Conservation (phyloP, 2,888 invertebrate species). For the Limnephilus rhombicus region DNA sequence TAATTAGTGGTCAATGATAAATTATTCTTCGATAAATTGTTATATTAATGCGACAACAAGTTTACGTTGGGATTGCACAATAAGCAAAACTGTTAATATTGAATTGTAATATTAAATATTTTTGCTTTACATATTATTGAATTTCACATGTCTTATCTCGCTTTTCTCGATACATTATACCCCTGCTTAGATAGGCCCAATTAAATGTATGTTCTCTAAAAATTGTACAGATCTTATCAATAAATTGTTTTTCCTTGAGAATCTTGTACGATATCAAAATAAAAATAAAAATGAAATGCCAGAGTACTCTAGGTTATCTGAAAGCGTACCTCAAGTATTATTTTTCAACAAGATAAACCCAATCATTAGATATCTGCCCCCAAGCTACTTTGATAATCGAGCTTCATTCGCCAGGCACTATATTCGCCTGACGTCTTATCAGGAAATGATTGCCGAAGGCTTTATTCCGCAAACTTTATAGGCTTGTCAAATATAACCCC, state of each 20-base stretch:
- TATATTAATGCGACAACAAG: too few relatives aligned
- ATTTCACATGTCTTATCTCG: too few relatives aligned
- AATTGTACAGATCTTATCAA: background rate
- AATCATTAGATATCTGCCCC: slow-evolving; percentile 7
- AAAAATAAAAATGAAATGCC: background rate
- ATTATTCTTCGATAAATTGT: too few relatives aligned
- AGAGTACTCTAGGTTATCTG: background rate
- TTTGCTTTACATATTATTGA: too few relatives aligned
- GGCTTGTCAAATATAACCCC: background rate
- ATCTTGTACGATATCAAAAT: background rate
- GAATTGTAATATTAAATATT: too few relatives aligned
- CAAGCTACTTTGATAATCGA: background rate
- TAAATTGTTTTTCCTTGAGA: background rate
- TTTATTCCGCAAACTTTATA: background rate
- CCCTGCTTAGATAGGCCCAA: background rate
- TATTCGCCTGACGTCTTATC: background rate
- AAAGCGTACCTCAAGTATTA: background rate
- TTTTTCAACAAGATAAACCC: background rate
- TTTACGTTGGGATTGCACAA: too few relatives aligned
- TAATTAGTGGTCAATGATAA: too few relatives aligned
- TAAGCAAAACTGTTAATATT: too few relatives aligned
- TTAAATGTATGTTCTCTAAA: background rate
- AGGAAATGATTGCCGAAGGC: slow-evolving; percentile 17
- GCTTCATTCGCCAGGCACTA: background rate
- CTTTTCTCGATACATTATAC: background rate